Conservation (phyloP, 23 tunicate species). For the Pegea sp. region DNA sequence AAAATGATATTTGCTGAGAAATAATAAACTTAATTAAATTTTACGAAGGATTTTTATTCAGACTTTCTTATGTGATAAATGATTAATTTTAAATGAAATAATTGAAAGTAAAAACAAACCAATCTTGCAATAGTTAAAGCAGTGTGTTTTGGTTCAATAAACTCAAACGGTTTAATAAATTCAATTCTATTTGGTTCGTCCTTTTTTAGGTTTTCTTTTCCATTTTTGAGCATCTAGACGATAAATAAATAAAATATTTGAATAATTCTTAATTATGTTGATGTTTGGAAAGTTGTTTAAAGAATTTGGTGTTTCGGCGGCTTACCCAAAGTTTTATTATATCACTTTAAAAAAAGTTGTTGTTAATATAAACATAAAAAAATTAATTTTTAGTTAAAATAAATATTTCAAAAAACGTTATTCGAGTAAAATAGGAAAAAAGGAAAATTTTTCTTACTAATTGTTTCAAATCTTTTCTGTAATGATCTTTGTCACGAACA, state of each 20-base stretch:
- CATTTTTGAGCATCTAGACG: neutral
- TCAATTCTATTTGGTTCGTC: too few relatives aligned
- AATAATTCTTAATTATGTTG: too few relatives aligned
- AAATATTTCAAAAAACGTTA: too few relatives aligned
- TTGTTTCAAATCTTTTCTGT: conserved; percentile 10
- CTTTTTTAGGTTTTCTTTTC: neutral
- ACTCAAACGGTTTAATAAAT: conserved; percentile 3
- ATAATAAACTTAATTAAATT: neutral
- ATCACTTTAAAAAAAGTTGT: too few relatives aligned
- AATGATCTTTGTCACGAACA: conserved; percentile 19
- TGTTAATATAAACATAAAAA: too few relatives aligned
- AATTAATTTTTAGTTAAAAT: too few relatives aligned
- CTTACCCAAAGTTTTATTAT: too few relatives aligned
- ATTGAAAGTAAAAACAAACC: conserved; percentile 10
- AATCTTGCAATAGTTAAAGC: conserved; percentile 48
- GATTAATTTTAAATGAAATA: neutral
- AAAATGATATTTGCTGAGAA: neutral
- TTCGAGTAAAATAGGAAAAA: too few relatives aligned
- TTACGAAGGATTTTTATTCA: neutral
- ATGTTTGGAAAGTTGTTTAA: too few relatives aligned
- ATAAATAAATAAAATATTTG: too few relatives aligned
- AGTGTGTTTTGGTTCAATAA: conserved; percentile 67
- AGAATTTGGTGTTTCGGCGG: too few relatives aligned
- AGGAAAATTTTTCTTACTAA: too few relatives aligned
- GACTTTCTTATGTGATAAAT: neutral